Evolutionary conservation across 2,113 vertebrate species (phyloP).

Genomic region (Symphodus melops): DNA sequence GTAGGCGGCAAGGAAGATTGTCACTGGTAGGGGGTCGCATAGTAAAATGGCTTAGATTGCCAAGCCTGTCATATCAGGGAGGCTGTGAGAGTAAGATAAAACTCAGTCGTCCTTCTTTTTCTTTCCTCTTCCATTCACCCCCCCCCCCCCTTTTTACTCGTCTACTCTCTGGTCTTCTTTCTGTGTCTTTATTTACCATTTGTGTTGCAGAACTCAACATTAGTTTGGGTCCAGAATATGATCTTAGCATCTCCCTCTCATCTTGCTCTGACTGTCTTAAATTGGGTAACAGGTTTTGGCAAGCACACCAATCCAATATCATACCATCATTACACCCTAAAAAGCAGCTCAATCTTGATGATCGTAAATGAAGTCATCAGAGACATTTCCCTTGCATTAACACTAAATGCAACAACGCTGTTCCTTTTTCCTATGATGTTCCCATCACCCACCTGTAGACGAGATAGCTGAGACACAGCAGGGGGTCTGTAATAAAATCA

Average conservation of each 20-base stretch:
- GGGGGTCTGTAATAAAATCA: constrained; percentile 49
- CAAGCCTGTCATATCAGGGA: constrained; percentile 62
- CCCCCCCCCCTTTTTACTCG: not conserved
- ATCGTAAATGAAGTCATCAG: too few relatives aligned
- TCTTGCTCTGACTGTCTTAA: not conserved
- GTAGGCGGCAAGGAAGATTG: constrained; percentile 60
- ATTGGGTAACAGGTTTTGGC: not conserved
- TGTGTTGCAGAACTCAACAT: not conserved
- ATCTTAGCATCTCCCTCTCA: not conserved
- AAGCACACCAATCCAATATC: too few relatives aligned
- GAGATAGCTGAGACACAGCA: constrained; percentile 42
- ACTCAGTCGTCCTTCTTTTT: constrained; percentile 44
- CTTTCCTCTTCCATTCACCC: constrained; percentile 27
- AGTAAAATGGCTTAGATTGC: constrained; percentile 58
- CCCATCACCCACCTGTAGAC: constrained; percentile 46
- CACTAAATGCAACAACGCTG: constrained; percentile 14
- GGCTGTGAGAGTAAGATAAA: constrained; percentile 75
- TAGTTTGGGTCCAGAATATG: too few relatives aligned
- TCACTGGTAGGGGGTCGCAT: constrained; percentile 69
- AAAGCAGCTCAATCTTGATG: too few relatives aligned
- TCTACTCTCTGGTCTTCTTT: constrained; percentile 1
- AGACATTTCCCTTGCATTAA: too few relatives aligned
- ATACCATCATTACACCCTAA: constrained; percentile 17
- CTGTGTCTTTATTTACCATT: not conserved
- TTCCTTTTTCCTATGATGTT: constrained; percentile 16